Base-by-base conservation (phyloP, 2,113 vertebrate genomes). In the Electrona antarctica region DNA sequence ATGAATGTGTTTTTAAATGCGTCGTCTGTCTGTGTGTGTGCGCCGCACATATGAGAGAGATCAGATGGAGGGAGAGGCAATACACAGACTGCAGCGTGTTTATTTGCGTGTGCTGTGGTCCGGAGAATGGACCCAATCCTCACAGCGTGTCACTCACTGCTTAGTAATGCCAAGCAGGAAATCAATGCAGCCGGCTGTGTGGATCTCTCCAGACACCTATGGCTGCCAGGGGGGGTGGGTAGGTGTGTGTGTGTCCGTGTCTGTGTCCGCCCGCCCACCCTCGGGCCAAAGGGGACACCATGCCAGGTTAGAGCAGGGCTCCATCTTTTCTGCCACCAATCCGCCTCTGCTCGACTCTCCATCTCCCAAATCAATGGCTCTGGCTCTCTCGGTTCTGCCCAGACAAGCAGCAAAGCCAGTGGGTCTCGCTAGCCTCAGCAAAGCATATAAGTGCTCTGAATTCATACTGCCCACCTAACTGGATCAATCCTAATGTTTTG, bases 131-230 rank as follows among this genome's bases (percentile, higher is more conserved):
- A n/a, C 41, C 80, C 10, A 29, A 77, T 52, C 73, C 79, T 49
- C 67, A 86, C 85, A 75, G 73, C 85, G 80, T 81, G 78, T 74
- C 79, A 74, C 76, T 85, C 79, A 77, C 76, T 77, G 80, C 76
- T 83, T 79, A 80, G 79, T 51, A 75, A 81, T 80, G 78, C 75
- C 88, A 86, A 87, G 86, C 85, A 91, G 86, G 80, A 90, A 89
- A 87, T 90, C 87, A 80, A 82, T 90, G 87, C 85, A 78, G 74
- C 78, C 79, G 52, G 47, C 69, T 78, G 55, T 67, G 60, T 75
- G 45, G 71, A 6, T 66, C 64, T 49, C 83, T 86, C 79, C 66
- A 82, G 78, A 83, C 68, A 87, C 74, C 69, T 80, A 74, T 78
- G 73, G 69, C 69, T 77, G 81, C 83, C 79, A 84, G 69, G 63